Percentiles rank a stretch among this genome's conserved stretches.
Evolutionary conservation across 2,797 vertebrate species (phyloP).

Genomic region (Decapterus maruadsi): DNA sequence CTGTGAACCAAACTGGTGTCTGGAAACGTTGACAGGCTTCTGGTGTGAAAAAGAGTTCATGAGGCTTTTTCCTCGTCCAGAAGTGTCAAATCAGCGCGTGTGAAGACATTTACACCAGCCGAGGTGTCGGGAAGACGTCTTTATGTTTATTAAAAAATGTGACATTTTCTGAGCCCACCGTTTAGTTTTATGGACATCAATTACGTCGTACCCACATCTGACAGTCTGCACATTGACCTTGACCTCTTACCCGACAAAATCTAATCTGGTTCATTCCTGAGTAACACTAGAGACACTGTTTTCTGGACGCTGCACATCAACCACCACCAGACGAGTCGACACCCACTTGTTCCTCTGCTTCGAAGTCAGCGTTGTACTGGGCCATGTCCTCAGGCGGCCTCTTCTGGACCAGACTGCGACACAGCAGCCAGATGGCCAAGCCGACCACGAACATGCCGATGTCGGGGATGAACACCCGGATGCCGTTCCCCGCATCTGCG

Average conservation of each 20-base stretch:
- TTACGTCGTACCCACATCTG: background rate
- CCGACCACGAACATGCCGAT: constrained; percentile 96
- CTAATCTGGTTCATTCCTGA: background rate
- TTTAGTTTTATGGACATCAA: constrained; percentile 1
- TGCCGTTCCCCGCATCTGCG: constrained; percentile 95
- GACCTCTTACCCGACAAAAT: background rate
- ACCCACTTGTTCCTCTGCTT: constrained; percentile 93
- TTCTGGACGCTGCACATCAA: background rate
- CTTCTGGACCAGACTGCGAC: constrained; percentile 93
- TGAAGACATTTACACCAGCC: constrained; percentile 6
- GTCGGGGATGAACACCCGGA: constrained; percentile 96
- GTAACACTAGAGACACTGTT: background rate
- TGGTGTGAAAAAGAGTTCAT: background rate
- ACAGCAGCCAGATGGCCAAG: constrained; percentile 93
- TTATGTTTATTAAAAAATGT: background rate
- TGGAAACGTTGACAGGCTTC: background rate
- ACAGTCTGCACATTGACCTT: background rate
- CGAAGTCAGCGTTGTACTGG: constrained; percentile 92
- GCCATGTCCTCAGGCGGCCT: constrained; percentile 90
- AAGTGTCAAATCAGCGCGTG: constrained; percentile 17
- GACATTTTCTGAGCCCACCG: constrained; percentile 9
- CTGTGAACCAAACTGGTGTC: background rate
- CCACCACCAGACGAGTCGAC: constrained; percentile 29
- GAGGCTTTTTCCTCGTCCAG: background rate
- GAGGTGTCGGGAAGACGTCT: background rate